Evolutionary conservation across 2,797 vertebrate species (phyloP).

Genomic region (Sebastes reedi): DNA sequence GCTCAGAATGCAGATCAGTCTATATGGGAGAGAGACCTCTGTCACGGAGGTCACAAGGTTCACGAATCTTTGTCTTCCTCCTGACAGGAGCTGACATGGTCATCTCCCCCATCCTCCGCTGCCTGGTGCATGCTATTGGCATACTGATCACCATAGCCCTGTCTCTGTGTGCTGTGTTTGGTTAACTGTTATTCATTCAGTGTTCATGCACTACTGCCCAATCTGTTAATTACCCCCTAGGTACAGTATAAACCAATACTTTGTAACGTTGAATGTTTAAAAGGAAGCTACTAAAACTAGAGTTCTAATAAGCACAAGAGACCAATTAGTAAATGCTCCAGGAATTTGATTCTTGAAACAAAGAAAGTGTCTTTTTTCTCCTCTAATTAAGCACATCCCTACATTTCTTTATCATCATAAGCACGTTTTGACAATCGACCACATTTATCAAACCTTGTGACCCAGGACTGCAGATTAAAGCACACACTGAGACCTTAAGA

Average conservation of each 20-base stretch:
- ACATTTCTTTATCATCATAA: background rate
- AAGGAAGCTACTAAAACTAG: background rate
- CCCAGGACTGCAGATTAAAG: background rate
- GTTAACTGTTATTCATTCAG: background rate
- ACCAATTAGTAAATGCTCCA: background rate
- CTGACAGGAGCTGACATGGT: slow-evolving; percentile 6
- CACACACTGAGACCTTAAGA: background rate
- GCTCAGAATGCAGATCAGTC: background rate
- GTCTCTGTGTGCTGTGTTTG: background rate
- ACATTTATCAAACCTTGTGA: background rate
- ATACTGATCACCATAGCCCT: background rate
- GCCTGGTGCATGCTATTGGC: background rate
- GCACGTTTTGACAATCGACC: background rate
- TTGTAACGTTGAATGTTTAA: background rate
- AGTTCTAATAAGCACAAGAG: background rate
- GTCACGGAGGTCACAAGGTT: background rate
- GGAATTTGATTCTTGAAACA: background rate
- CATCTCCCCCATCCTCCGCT: background rate
- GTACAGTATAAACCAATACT: background rate
- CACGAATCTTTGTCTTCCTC: background rate
- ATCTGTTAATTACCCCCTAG: background rate
- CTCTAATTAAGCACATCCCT: background rate
- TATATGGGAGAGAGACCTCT: background rate
- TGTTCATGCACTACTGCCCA: background rate
- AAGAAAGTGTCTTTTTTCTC: background rate